These are phyloP conservation scores for Manis javanica DNA, from an alignment of 2,797 vertebrate species.

Conservation along the genomic window DNA sequence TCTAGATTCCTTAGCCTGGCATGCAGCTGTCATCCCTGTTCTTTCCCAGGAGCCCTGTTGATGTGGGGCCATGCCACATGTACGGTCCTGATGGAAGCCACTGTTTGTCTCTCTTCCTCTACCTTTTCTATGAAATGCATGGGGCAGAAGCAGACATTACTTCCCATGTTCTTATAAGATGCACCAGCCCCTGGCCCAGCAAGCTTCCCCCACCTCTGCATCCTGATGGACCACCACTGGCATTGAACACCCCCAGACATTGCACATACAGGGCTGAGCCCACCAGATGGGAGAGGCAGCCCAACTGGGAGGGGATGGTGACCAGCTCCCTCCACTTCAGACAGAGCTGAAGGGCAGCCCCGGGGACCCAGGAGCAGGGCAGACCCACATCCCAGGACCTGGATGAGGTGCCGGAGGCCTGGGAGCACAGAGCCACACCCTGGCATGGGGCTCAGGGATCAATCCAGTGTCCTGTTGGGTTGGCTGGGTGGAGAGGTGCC, in stretches of 20 bases:
- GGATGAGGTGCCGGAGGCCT: too few relatives aligned
- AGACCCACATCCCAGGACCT: background rate
- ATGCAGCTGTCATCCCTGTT: too few relatives aligned
- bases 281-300: background rate
- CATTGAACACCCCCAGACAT: background rate
- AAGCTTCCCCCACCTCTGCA: background rate
- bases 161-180: background rate
- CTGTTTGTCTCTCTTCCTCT: conserved; percentile 53
- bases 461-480: background rate
- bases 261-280: background rate
- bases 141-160: background rate
- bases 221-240: background rate
- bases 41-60: too few relatives aligned
- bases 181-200: background rate
- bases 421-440: background rate
- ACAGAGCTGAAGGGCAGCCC: background rate
- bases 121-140: conserved; percentile 65
- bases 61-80: conserved; percentile 64
- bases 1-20: too few relatives aligned
- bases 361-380: background rate
- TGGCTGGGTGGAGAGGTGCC: background rate
- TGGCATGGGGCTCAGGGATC: background rate
- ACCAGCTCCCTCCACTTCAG: too few relatives aligned
- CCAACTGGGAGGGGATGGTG: background rate
- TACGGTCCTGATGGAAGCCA: conserved; percentile 81